These are phyloP conservation scores for Cisticola juncidis DNA, from an alignment of 2,113 vertebrate species.

Conservation along the genomic window DNA sequence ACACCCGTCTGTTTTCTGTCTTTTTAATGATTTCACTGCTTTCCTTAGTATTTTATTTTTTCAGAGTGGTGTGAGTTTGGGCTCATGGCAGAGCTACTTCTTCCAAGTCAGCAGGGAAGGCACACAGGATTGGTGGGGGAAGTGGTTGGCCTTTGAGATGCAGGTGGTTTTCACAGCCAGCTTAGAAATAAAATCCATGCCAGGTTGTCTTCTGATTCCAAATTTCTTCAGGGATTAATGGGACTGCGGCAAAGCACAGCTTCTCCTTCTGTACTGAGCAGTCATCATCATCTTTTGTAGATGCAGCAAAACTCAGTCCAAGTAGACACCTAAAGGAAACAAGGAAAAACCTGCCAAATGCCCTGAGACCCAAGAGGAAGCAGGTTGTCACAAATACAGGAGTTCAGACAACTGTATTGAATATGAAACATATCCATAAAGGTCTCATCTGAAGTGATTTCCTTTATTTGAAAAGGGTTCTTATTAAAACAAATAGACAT, in stretches of 20 bases:
- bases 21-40: neutral
- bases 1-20: neutral
- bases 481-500: neutral
- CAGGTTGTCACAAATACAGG: conserved; percentile 23
- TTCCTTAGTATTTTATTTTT: neutral
- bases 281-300: neutral
- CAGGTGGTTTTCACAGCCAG: neutral
- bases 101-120: neutral
- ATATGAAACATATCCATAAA: neutral
- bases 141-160: neutral
- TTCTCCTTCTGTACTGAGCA: neutral
- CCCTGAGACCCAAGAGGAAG: neutral
- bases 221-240: conserved; percentile 5
- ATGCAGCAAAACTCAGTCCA: neutral
- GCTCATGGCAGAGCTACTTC: neutral
- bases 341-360: neutral
- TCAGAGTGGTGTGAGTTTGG: neutral
- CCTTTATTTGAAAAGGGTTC: neutral
- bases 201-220: conserved; percentile 8
- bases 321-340: neutral
- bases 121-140: neutral
- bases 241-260: neutral
- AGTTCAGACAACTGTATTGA: neutral
- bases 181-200: neutral
- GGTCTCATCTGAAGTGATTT: neutral